A percentile compares a stretch with the other conserved stretches of the same genome.
Evolutionary conservation across 2,888 invertebrate species (phyloP).

Genomic region (Cheilosia scutellata): DNA sequence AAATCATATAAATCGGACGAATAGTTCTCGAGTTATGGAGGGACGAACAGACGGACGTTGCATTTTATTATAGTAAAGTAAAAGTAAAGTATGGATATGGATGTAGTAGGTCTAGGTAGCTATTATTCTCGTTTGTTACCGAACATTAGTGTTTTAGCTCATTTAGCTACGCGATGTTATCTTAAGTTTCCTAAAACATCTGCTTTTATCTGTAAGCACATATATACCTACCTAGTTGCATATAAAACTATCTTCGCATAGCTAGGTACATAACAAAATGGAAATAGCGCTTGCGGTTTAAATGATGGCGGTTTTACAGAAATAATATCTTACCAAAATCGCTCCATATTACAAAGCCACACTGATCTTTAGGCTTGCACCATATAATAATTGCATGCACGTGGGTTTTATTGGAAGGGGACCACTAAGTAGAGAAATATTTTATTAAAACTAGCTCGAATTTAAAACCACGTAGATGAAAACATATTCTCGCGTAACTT

Average conservation of each 20-base stretch:
- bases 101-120: too few species aligned
- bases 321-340: conserved; percentile 35
- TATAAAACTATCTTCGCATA: not conserved
- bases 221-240: not conserved
- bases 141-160: not conserved
- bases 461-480: not conserved
- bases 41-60: too few species aligned
- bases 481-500: not conserved
- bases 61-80: too few species aligned
- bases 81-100: too few species aligned
- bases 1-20: too few species aligned
- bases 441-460: not conserved
- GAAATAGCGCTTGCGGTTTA: conserved; percentile 41
- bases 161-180: not conserved
- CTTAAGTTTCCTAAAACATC: conserved; percentile 25
- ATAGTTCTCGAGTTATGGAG: too few species aligned
- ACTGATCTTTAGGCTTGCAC: not conserved
- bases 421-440: not conserved
- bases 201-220: not conserved
- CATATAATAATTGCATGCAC: conserved; percentile 6
- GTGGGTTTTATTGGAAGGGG: not conserved
- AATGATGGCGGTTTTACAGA: conserved; percentile 30
- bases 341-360: conserved; percentile 21
- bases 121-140: not conserved
- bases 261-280: not conserved